A percentile compares a stretch with the other conserved stretches of the same genome.
Conservation (phyloP, 2,113 vertebrate species). For the Promerops cafer region DNA sequence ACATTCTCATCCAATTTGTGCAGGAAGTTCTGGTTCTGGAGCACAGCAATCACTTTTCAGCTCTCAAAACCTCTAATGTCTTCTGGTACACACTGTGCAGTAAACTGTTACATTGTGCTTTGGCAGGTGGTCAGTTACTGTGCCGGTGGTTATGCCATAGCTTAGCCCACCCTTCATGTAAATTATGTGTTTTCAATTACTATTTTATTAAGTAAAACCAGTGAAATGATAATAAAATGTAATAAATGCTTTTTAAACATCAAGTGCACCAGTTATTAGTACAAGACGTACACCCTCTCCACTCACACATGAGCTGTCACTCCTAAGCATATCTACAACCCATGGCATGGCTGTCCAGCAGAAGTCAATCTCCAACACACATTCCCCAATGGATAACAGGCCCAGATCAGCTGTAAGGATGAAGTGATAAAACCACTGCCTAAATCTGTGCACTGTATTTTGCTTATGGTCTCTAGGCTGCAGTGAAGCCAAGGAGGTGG, state of each 20-base stretch:
- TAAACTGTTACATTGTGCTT: neutral
- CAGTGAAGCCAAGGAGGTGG: neutral
- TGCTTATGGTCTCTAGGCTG: neutral
- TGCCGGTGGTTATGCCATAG: fast-evolving
- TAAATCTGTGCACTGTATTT: neutral
- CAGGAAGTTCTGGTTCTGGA: neutral
- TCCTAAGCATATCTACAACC: fast-evolving
- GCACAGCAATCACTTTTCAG: neutral
- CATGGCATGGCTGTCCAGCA: neutral
- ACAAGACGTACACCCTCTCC: fast-evolving
- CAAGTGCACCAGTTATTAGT: neutral
- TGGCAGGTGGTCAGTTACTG: neutral
- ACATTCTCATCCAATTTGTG: neutral
- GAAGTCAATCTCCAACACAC: neutral
- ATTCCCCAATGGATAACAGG: fast-evolving
- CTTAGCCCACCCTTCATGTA: neutral
- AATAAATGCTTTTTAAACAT: neutral
- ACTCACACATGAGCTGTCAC: fast-evolving
- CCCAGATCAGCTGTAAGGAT: neutral
- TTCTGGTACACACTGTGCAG: neutral
- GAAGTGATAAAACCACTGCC: neutral
- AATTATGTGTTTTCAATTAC: neutral
- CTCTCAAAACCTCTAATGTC: neutral
- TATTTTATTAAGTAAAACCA: neutral
- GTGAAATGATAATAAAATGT: neutral